Evolutionary conservation across 2,888 invertebrate genomes (phyloP).

Genomic region (Tetheella fluctuosa): DNA sequence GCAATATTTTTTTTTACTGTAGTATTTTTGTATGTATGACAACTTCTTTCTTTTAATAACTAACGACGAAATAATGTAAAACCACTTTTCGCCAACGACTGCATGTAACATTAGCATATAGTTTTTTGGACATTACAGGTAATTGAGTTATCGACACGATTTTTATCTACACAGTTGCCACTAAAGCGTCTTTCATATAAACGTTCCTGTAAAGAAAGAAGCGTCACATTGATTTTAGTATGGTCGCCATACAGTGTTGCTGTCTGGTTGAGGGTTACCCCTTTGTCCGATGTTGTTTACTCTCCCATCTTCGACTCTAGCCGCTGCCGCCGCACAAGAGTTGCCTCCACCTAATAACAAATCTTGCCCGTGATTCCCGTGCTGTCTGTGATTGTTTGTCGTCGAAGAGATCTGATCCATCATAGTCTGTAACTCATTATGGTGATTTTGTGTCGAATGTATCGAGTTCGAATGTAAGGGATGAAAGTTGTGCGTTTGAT

Average conservation of each 20-base stretch:
- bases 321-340: conserved; percentile 84
- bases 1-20: conserved; percentile 41
- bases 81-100: conserved; percentile 34
- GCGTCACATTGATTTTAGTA: conserved; percentile 80
- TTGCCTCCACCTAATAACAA: conserved; percentile 83
- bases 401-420: conserved; percentile 90
- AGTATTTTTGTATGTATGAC: no score
- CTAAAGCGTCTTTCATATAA: conserved; percentile 29
- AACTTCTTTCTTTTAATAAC: conserved; percentile 39
- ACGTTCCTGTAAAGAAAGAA: conserved; percentile 44
- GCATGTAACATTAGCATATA: background rate
- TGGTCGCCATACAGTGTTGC: conserved; percentile 91
- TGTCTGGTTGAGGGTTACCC: conserved; percentile 85
- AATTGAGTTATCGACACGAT: conserved; percentile 26
- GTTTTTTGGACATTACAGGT: conserved; percentile 9
- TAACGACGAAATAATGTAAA: conserved; percentile 25
- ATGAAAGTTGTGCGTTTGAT: conserved; percentile 89
- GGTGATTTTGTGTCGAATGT: conserved; percentile 85
- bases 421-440: conserved; percentile 89
- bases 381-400: conserved; percentile 83
- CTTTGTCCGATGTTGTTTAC: conserved; percentile 82
- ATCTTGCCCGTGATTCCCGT: conserved; percentile 71
- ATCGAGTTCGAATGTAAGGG: conserved; percentile 87
- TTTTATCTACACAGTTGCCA: conserved; percentile 13
- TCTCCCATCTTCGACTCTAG: conserved; percentile 83